Evolutionary conservation across 53 echinoderm and acorn worm species (phyloP).

Genomic region (Antedon mediterranea): DNA sequence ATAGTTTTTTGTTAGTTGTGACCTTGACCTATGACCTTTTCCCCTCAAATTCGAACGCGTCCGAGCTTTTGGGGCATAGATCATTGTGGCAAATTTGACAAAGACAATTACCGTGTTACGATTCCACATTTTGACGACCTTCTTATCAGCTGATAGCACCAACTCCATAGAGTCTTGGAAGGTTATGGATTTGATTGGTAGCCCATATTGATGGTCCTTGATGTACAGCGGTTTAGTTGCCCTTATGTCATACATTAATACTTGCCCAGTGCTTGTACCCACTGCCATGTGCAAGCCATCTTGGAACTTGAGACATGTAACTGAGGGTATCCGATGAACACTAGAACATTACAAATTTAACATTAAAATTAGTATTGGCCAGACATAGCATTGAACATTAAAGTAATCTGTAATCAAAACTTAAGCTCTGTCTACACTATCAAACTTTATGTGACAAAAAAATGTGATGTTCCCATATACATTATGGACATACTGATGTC

Average conservation of each 20-base stretch:
- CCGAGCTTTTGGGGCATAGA: no score
- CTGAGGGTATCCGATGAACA: slow-evolving; percentile 69
- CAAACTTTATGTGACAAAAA: no score
- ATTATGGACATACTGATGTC: no score
- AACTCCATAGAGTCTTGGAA: slow-evolving; percentile 58
- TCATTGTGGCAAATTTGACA: no score
- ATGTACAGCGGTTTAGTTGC: slow-evolving; percentile 69
- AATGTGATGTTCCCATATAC: no score
- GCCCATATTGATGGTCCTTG: slow-evolving; percentile 75
- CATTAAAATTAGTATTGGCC: background rate
- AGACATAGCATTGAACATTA: background rate
- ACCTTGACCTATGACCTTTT: no score
- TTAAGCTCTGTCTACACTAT: no score
- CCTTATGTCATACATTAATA: slow-evolving; percentile 79
- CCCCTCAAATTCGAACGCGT: no score
- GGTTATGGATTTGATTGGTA: slow-evolving; percentile 56
- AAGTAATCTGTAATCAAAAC: background rate
- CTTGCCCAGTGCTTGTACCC: slow-evolving; percentile 86
- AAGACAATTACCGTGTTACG: slow-evolving; percentile 46
- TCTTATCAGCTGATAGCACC: slow-evolving; percentile 69
- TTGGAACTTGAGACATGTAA: slow-evolving; percentile 66
- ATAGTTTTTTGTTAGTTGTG: no score
- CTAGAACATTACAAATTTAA: slow-evolving; percentile 31
- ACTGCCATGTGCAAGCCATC: slow-evolving; percentile 76
- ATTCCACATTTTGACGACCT: slow-evolving; percentile 73